Conservation (phyloP, 2,797 vertebrate species). For the Cryptoblepharus egeriae region DNA sequence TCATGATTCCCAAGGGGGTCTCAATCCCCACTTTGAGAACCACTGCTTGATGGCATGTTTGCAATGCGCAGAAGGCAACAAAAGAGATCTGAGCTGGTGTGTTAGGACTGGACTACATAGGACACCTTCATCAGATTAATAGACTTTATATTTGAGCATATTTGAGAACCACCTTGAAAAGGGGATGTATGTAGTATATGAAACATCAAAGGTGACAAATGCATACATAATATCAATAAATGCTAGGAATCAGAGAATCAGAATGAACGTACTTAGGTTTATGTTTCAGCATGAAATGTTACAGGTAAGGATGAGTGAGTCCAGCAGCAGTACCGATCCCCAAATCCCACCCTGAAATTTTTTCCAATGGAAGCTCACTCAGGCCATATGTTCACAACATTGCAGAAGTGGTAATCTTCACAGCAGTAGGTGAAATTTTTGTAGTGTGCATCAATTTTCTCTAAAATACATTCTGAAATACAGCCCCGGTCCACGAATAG, state of each 20-base stretch:
- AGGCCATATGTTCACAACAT: neutral
- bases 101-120: too few species aligned
- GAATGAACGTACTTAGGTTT: neutral
- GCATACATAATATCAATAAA: neutral
- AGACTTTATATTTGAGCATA: neutral
- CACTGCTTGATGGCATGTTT: too few species aligned
- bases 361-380: neutral
- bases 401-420: neutral
- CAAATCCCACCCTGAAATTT: neutral
- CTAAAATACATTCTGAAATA: neutral
- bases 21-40: too few species aligned
- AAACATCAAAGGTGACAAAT: too few species aligned
- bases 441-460: neutral
- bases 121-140: too few species aligned
- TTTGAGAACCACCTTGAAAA: too few species aligned
- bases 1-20: too few species aligned
- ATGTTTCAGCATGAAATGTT: too few species aligned
- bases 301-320: too few species aligned
- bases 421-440: constrained; percentile 14
- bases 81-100: too few species aligned
- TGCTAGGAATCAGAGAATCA: neutral
- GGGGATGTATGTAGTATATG: neutral
- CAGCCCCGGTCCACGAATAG: constrained; percentile 2
- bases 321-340: neutral
- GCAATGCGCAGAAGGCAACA: too few species aligned